These are phyloP conservation scores for Oplegnathus fasciatus DNA, from an alignment of 2,113 vertebrate species.

Conservation along the genomic window DNA sequence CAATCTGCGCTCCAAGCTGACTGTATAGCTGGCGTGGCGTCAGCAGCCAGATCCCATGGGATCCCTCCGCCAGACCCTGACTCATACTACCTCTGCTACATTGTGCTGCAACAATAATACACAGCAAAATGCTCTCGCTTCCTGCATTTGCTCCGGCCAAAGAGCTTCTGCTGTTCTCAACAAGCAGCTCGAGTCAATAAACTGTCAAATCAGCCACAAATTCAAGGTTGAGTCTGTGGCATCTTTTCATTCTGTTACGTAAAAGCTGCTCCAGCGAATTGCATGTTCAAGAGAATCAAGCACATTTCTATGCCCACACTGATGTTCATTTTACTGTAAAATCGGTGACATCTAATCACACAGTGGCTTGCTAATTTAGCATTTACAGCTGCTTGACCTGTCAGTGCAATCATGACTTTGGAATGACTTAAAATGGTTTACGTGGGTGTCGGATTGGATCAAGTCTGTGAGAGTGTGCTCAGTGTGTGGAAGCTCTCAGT, in stretches of 20 bases:
- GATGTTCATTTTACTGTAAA: constrained; percentile 47
- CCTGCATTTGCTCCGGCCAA: constrained; percentile 15
- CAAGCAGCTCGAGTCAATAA: constrained; percentile 25
- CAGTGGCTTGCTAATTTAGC: constrained; percentile 41
- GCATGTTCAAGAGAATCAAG: not conserved
- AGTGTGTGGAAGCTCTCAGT: constrained; percentile 18
- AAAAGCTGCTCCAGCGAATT: constrained; percentile 17
- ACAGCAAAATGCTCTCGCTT: constrained; percentile 21
- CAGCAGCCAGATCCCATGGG: constrained; percentile 63
- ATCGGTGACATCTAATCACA: constrained; percentile 34
- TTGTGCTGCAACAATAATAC: constrained; percentile 28
- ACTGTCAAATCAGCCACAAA: constrained; percentile 44
- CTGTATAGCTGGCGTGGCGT: constrained; percentile 53
- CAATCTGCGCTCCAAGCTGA: constrained; percentile 26
- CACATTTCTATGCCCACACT: constrained; percentile 26
- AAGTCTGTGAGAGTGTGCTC: constrained; percentile 13
- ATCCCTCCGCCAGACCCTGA: constrained; percentile 69
- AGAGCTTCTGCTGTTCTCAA: constrained; percentile 27
- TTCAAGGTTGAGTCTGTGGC: constrained; percentile 19
- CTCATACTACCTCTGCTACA: constrained; percentile 51
- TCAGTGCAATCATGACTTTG: constrained; percentile 45
- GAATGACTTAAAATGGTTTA: constrained; percentile 44
- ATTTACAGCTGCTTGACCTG: constrained; percentile 33
- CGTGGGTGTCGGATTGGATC: constrained; percentile 33
- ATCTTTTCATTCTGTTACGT: constrained; percentile 23